These are phyloP conservation scores for Melanaphis sacchari DNA, from an alignment of 1,140 invertebrate genomes.

Conservation along the genomic window DNA sequence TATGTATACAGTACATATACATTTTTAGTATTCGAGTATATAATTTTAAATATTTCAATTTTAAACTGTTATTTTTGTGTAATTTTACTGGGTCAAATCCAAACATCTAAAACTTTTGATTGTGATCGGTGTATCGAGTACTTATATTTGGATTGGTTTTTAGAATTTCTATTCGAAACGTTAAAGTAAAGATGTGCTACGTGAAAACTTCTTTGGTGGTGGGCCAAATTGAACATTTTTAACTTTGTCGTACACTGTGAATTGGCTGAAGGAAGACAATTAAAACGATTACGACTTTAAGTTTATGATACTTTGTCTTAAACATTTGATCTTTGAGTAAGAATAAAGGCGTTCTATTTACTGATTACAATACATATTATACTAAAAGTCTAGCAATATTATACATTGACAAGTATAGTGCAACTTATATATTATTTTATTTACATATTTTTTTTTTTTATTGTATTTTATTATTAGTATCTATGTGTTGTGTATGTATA, in stretches of 20 bases:
- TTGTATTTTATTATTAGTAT: no score
- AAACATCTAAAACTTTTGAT: neutral
- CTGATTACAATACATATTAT: neutral
- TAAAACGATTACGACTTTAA: neutral
- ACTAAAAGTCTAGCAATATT: no score
- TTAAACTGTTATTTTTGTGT: neutral
- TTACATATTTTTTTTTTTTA: no score
- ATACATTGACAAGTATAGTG: no score
- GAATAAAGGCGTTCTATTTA: neutral
- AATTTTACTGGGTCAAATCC: neutral
- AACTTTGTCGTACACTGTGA: neutral
- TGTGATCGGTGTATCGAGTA: neutral
- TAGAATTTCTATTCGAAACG: neutral
- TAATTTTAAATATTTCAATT: neutral
- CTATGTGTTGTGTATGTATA: no score
- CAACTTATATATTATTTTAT: no score
- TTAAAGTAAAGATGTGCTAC: neutral
- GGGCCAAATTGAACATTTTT: conserved; percentile 41
- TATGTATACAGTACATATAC: neutral
- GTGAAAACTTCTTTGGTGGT: conserved; percentile 40
- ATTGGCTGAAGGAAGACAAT: neutral
- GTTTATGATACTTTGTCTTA: neutral
- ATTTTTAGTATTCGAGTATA: neutral
- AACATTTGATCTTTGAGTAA: neutral
- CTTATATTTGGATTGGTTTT: conserved; percentile 14